Base-by-base conservation (phyloP, 2,888 invertebrate species). In the Tenthredo amoena region DNA sequence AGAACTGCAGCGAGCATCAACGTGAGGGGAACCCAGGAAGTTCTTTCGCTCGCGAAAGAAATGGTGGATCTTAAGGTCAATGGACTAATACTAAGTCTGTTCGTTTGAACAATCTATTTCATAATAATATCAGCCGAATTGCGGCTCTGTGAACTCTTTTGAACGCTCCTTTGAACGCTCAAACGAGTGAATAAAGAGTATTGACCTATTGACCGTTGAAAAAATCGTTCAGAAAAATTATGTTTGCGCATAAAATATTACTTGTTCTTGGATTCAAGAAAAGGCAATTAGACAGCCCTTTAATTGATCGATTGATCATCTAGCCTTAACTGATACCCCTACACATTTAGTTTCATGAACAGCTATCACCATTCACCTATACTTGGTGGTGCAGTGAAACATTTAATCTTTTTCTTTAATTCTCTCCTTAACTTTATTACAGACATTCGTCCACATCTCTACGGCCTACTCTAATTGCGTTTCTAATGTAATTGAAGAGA, bases 1-100 rank as follows among this genome's bases (percentile, higher is more conserved):
- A 94, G 95, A 90, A 90, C 94, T 2, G 96, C 96, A 0, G 94
- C 96, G 15, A 94, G 95, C 87, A 96, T 97, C 92, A 97, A 97
- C 92, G 95, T 97, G 5, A 93, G 95, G 72, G 96, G 96, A 40
- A 96, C 96, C 0, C 95, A 95, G 88, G 95, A 96, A 87, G 93
- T 97, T 85, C 90, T 97, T 7, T 92, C 94, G 2, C 93, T 97
- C 18, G 96, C 96, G 86, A 95, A 95, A 89, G 93, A 95, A 88
- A 96, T 97, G 94, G 94, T 94, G 81, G 94, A 96, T 87, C 93
- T 97, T 26, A 95, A 95, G 94, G 96, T 96, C 89, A 91, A 88
- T 74, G 15, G 40, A 10, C 12, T 4, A 68, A 76, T 10, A n/a
- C n/a, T 9, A 71, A 34, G 21, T 74, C 15, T 47, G 47, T 12